Evolutionary conservation across 2,113 vertebrate genomes (phyloP), one percentile per base, ranked within the genome.

Genomic region (Pipa parva): DNA sequence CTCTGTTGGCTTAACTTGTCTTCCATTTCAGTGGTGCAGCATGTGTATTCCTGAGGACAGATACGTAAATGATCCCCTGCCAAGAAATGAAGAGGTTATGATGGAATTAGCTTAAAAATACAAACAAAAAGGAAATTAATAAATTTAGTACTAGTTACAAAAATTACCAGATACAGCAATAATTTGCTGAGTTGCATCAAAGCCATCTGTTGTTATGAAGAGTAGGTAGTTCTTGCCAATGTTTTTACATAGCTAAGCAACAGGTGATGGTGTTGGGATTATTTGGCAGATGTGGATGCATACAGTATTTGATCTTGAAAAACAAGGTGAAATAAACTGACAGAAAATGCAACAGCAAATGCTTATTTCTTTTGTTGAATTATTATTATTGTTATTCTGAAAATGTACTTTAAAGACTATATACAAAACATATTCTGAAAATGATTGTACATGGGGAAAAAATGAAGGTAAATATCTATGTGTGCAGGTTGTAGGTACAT

Each of bases 11-110:
- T 91, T 63, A 99, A 76, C 49, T 80, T 90, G 83, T 96, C 91
- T 65, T 97, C 95, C 93, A 98, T 95, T 79, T 94, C 92, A 42
- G 87, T 83, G 36, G 90, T 95, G 80, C 96, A 99, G 77, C 96
- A 98, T 0, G 92, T 95, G 37, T 90, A 92, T 78, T 92, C 92
- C 81, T 92, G 90, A 72, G 89, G 82, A 78, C 96, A 98, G 36
- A 97, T 90, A 65, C 89, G 87, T 57, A 98, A 88, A 80, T 92
- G 84, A 39, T 92, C 92, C 66, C 95, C 96, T 98, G 83, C 15
- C 28, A 50, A 22, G 46, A 24, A 27, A 56, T 58, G 7, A 59
- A 29, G 7, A 59, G 29, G 48, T 21, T 81, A 79, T 3, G 17
- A 75, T 5, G 76, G 69, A 15, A 71, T 54, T 69, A 59, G 49